Conservation (phyloP, 1,140 invertebrate genomes). For the Heliconius nattereri region DNA sequence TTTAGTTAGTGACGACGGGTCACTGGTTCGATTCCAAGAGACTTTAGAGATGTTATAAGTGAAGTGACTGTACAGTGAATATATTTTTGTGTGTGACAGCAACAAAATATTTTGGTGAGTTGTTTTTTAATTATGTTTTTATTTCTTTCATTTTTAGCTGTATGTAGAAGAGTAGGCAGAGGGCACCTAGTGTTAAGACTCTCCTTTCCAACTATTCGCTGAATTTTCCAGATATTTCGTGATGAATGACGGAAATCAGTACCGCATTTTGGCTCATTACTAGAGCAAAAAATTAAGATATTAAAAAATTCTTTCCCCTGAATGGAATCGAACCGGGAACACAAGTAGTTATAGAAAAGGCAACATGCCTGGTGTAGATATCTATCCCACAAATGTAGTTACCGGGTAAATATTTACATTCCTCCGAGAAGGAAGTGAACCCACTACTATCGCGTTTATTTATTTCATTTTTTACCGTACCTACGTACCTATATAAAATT, state of each 20-base stretch:
- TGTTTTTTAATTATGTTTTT: background rate
- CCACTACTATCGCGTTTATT: too few species aligned
- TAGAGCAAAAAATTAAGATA: too few species aligned
- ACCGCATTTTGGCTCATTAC: background rate
- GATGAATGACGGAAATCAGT: background rate
- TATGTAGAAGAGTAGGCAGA: background rate
- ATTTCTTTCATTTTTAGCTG: background rate
- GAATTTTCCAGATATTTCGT: background rate
- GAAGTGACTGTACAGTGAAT: constrained; percentile 54
- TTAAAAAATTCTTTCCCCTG: too few species aligned
- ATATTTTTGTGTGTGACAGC: constrained; percentile 19
- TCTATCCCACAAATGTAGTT: background rate
- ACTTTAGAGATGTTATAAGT: constrained; percentile 18
- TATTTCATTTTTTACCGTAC: too few species aligned
- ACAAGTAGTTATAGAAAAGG: too few species aligned
- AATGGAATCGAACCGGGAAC: too few species aligned
- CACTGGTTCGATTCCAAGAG: constrained; percentile 23
- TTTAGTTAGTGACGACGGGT: constrained; percentile 46
- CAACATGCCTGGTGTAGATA: background rate
- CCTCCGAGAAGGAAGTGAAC: too few species aligned
- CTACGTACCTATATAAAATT: background rate
- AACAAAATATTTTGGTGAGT: constrained; percentile 10
- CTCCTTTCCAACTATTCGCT: background rate
- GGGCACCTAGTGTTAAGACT: background rate
- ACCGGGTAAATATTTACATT: too few species aligned